Evolutionary conservation across 2,888 invertebrate species (phyloP), one percentile per base, ranked within the genome.

Genomic region (Pegoplata infirma): DNA sequence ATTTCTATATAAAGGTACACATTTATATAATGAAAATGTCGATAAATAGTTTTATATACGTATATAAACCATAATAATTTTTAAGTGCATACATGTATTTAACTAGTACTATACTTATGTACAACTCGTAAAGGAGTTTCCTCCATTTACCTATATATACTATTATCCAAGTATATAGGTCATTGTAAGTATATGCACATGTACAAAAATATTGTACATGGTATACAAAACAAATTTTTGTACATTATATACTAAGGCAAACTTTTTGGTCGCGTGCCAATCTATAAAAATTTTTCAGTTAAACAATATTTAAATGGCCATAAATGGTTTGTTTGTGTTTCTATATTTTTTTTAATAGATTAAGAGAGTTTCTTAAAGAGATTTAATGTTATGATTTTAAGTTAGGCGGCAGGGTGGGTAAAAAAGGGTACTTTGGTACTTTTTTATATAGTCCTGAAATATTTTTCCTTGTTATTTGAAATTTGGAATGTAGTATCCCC

Each of bases 191-290:
- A 58, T 25, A 25, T 36, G 17, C 8, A n/a, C 51, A 36, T 32
- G 25, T 49, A 36, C 16, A 51, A 49, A 51, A 51, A n/a, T n/a
- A n/a, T n/a, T n/a, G n/a, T 25, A 51, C 23, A 51, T 51, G 12
- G 12, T 51, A 32, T 32, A 32, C 2, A 32, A 32, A 10, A 32
- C 3, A 32, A 8, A 32, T 32, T 32, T 32, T 32, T 7, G 32
- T 32, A 3, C 12, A 32, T 32, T 32, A 2, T 32, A 32, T 12
- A 10, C 44, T 8, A 21, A 58, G 19, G 58, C 49, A 56, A 51
- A 63, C 12, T 58, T 68, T 53, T 73, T 77, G 73, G 73, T 64
- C 73, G 55, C 46, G 51, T 77, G 77, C 77, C 77, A 77, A 68
- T 73, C 5, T n/a, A 40, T n/a, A n/a, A 40, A n/a, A 1, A n/a